Evolutionary conservation across 2,113 vertebrate species (phyloP), one percentile per base, ranked within the genome.

Genomic region (Peucedramus taeniatus): DNA sequence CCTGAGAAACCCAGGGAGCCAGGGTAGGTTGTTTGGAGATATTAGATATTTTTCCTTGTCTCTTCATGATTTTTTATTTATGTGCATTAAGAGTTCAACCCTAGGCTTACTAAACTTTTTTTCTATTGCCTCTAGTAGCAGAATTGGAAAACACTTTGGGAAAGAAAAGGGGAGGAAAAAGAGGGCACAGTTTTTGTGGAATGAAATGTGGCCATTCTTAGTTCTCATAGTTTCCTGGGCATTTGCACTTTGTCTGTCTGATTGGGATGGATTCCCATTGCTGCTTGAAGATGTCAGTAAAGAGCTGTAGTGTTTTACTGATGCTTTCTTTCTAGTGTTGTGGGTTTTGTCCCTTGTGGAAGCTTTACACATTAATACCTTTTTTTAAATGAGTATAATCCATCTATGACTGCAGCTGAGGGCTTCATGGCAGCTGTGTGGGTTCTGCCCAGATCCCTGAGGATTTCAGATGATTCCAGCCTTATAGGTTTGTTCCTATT

Each of bases 401-500:
- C 74, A 94, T 96, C 78, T 81, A 9, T 81, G 86, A 76, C 60
- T 88, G 64, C 69, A 90, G 78, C 77, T 80, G 87, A 79, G 71
- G 80, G 65, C 72, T 94, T 90, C 64, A 37, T 78, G 87, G 74
- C 90, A 95, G 75, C 72, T 7, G 14, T 85, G 91, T 89, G 81
- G 93, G 90, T 94, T 96, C 68, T 90, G 27, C 42, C 80, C 75
- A 15, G 81, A 49, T 57, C 81, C n/a, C 80, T 74, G 71, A 81
- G 74, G 92, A 71, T 74, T 93, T 93, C n/a, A 30, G 75, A 90
- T 63, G 33, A 20, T 90, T 68, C 78, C 63, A 82, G 66, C 31
- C 88, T 94, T 90, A 44, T 49, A 76, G 56, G 81, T 84, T 93
- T 79, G 78, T 80, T 96, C 75, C 65, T 89, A 40, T 92, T 95